phyloP scores from a whole-genome alignment of 2,113 vertebrate genomes.

The Onychostruthus taczanowskii region DNA sequence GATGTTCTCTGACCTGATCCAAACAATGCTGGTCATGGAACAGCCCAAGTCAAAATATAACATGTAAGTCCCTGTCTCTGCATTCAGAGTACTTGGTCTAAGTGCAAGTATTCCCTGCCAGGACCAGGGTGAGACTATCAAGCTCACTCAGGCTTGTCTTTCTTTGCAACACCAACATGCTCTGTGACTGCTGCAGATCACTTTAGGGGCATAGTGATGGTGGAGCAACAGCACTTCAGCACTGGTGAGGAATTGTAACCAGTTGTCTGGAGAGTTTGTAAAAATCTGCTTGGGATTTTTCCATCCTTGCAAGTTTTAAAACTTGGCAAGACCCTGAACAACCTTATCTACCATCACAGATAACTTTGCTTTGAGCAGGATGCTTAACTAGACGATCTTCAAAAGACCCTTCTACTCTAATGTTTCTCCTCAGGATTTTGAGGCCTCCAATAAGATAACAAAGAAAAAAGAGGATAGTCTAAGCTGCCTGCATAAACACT shows the following conservation, averaged over 20 bases:
- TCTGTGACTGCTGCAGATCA: not conserved
- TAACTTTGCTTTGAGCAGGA: not conserved
- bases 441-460: not conserved
- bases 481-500: not conserved
- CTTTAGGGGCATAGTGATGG: not conserved
- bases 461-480: not conserved
- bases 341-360: not conserved
- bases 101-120: not conserved
- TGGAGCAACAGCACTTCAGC: not conserved
- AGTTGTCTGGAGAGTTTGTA: not conserved
- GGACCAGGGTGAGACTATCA: not conserved
- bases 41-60: not conserved
- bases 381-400: not conserved
- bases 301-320: not conserved
- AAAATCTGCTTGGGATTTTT: not conserved
- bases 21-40: not conserved
- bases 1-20: not conserved
- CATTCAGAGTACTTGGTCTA: not conserved
- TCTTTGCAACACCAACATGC: not conserved
- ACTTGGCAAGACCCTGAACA: not conserved
- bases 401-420: not conserved
- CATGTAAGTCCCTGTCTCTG: not conserved
- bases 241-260: accelerated
- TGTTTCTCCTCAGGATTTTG: not conserved
- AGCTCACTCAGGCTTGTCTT: not conserved